phyloP scores from a whole-genome alignment of 1,140 invertebrate genomes.

The Apis cerana region DNA sequence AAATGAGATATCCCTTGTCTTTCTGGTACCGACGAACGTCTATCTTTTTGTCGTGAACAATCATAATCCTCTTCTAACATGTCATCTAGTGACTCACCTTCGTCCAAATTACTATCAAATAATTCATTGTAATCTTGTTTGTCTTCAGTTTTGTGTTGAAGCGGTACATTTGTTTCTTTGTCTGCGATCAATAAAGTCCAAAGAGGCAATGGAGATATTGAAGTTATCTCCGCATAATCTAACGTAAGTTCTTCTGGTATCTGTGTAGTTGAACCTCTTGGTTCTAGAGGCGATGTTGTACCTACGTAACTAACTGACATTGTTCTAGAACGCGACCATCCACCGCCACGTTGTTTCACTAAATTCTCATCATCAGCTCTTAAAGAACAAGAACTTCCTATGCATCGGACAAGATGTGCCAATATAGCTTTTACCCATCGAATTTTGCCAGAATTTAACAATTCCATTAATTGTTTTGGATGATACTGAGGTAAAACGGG shows the following conservation, averaged over 20 bases:
- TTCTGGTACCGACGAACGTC: constrained; percentile 85
- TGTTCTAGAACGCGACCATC: constrained; percentile 92
- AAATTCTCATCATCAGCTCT: constrained; percentile 85
- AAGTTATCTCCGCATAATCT: constrained; percentile 97
- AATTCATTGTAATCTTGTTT: constrained; percentile 92
- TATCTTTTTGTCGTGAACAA: constrained; percentile 83
- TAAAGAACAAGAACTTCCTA: constrained; percentile 85
- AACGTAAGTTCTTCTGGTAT: constrained; percentile 92
- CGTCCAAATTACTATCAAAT: constrained; percentile 89
- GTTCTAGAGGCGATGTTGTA: constrained; percentile 82
- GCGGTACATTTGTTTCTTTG: constrained; percentile 84
- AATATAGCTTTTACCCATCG: constrained; percentile 98
- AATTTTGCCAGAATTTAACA: constrained; percentile 99
- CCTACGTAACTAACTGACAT: constrained; percentile 92
- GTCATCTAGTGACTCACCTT: constrained; percentile 92
- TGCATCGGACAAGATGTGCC: constrained; percentile 94
- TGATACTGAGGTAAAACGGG: constrained; percentile 99
- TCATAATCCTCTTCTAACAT: constrained; percentile 87
- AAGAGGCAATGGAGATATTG: constrained; percentile 97
- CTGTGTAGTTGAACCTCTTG: constrained; percentile 83
- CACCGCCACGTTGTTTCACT: constrained; percentile 74
- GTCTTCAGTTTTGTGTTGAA: constrained; percentile 74
- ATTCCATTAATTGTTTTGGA: constrained; percentile 98
- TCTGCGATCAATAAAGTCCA: constrained; percentile 98
- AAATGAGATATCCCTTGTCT: constrained; percentile 90